Evolutionary conservation across 2,888 invertebrate species (phyloP).

Genomic region (Calameuta pallipes): DNA sequence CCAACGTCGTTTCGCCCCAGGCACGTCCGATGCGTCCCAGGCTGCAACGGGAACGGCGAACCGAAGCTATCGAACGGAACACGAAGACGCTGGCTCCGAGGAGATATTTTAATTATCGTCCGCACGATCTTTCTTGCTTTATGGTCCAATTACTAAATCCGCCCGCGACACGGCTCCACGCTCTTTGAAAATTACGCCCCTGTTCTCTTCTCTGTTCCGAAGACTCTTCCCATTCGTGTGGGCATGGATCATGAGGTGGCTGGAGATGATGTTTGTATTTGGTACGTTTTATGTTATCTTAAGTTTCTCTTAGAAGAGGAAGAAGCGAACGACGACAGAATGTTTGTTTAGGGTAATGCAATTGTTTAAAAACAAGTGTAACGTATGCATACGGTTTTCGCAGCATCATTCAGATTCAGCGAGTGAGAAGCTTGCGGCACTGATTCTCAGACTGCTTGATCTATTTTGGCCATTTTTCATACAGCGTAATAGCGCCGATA

Average conservation of each 20-base stretch:
- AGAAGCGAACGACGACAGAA: not conserved
- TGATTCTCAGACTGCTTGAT: slow-evolving; percentile 37
- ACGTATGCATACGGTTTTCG: not conserved
- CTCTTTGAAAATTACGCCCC: not conserved
- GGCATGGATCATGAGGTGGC: not conserved
- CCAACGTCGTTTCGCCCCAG: slow-evolving; percentile 59
- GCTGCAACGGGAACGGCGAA: slow-evolving; percentile 40
- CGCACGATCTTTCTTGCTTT: slow-evolving; percentile 45
- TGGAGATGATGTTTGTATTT: not conserved
- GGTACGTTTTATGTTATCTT: not conserved
- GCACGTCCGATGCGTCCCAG: slow-evolving; percentile 51
- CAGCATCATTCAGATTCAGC: not conserved
- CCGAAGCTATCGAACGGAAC: slow-evolving; percentile 52
- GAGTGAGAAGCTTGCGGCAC: not conserved
- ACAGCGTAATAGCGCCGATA: slow-evolving; percentile 54
- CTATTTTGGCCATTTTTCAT: slow-evolving; percentile 58
- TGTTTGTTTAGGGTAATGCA: not conserved
- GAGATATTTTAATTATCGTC: slow-evolving; percentile 59
- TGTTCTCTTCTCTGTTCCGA: not conserved
- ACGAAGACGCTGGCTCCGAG: slow-evolving; percentile 24
- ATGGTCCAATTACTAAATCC: slow-evolving; percentile 30
- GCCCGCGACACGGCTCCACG: slow-evolving; percentile 22
- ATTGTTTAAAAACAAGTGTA: not conserved
- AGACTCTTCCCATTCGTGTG: not conserved
- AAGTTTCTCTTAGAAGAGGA: not conserved